A percentile compares a stretch with the other conserved stretches of the same genome.
Evolutionary conservation across 2,113 vertebrate species (phyloP).

Genomic region (Brachyhypopomus gauderio): DNA sequence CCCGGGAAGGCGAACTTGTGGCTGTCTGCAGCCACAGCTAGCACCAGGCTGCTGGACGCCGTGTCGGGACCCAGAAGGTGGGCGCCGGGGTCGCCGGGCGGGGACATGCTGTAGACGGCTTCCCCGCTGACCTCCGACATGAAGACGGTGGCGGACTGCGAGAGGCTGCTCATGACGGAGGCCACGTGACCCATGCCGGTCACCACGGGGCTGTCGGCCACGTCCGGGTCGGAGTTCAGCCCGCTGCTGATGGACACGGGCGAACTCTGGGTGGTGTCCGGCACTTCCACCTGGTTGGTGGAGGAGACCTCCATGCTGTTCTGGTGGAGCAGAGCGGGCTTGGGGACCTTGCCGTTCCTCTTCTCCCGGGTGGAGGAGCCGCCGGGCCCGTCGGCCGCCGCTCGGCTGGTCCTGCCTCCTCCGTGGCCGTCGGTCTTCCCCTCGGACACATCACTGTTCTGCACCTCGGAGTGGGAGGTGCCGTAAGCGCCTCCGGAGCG

Average conservation of each 20-base stretch:
- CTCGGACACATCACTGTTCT: slow-evolving; percentile 97
- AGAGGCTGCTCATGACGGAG: slow-evolving; percentile 86
- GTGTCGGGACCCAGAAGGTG: slow-evolving; percentile 87
- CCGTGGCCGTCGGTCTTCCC: slow-evolving; percentile 88
- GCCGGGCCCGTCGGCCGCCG: slow-evolving; percentile 63
- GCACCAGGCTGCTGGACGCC: slow-evolving; percentile 85
- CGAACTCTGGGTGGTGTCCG: slow-evolving; percentile 97
- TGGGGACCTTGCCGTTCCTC: slow-evolving; percentile 90
- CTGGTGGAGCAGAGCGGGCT: slow-evolving; percentile 92
- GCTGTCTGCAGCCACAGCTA: slow-evolving; percentile 91
- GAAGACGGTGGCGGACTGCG: slow-evolving; percentile 91
- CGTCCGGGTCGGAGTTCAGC: slow-evolving; percentile 86
- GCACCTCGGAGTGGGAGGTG: slow-evolving; percentile 89
- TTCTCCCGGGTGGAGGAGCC: slow-evolving; percentile 79
- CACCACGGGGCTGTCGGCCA: slow-evolving; percentile 93
- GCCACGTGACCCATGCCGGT: slow-evolving; percentile 87
- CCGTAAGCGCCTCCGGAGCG: slow-evolving; percentile 81
- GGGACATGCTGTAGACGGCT: slow-evolving; percentile 91
- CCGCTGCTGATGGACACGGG: slow-evolving; percentile 94
- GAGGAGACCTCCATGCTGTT: slow-evolving; percentile 97
- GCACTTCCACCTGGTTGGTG: slow-evolving; percentile 96
- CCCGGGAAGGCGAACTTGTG: slow-evolving; percentile 94
- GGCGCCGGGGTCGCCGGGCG: slow-evolving; percentile 85
- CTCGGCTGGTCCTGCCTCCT: slow-evolving; percentile 74
- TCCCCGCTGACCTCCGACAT: slow-evolving; percentile 97